phyloP scores from a whole-genome alignment of 2,888 invertebrate species.

The Nymphalis polychloros region DNA sequence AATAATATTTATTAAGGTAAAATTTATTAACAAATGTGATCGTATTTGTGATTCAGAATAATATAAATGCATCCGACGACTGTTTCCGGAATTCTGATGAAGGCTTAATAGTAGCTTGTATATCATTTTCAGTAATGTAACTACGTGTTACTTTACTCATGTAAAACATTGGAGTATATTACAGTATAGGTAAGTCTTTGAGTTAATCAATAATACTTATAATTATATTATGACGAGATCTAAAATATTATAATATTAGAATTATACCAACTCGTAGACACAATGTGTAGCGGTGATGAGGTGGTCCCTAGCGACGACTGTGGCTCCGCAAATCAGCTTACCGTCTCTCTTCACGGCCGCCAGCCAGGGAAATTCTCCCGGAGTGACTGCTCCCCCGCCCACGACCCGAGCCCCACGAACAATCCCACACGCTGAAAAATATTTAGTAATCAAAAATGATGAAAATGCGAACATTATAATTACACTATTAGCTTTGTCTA shows the following conservation, averaged over 20 bases:
- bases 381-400: slow-evolving; percentile 84
- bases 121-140: no score
- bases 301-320: slow-evolving; percentile 85
- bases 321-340: slow-evolving; percentile 87
- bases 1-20: slow-evolving; percentile 1
- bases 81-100: no score
- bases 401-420: slow-evolving; percentile 84
- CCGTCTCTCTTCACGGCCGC: slow-evolving; percentile 85
- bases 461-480: no score
- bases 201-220: no score
- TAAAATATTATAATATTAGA: slow-evolving; percentile 1
- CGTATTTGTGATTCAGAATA: not conserved
- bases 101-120: no score
- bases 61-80: no score
- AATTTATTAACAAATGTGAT: slow-evolving; percentile 2
- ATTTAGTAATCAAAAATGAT: not conserved
- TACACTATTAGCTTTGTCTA: no score
- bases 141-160: no score
- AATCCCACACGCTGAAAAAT: slow-evolving; percentile 79
- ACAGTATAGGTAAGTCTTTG: no score
- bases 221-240: not conserved
- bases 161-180: no score
- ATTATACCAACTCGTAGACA: slow-evolving; percentile 83
- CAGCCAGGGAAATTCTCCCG: slow-evolving; percentile 89
- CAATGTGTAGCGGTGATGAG: slow-evolving; percentile 90